A percentile compares a stretch with the other conserved stretches of the same genome.
These are phyloP conservation scores for Ranitomeya imitator DNA, from an alignment of 2,113 vertebrate species.

Conservation along the genomic window DNA sequence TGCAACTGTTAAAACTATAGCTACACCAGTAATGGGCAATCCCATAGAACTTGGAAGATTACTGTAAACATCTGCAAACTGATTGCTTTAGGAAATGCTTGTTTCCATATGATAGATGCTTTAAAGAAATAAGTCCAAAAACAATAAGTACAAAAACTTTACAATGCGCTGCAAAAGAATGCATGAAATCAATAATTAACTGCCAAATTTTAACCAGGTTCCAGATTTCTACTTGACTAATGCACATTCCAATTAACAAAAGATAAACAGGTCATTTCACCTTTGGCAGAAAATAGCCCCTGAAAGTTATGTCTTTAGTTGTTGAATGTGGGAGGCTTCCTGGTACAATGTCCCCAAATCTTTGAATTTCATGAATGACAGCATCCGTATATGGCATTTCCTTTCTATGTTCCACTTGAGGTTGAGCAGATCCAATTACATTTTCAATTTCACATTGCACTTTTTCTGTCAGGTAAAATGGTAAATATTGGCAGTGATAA, in stretches of 20 bases:
- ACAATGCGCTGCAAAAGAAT: background rate
- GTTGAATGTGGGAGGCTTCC: background rate
- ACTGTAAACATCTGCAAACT: no score
- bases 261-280: background rate
- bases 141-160: background rate
- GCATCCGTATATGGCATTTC: background rate
- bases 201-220: background rate
- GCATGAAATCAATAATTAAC: background rate
- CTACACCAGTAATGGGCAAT: background rate
- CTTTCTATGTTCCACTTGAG: background rate
- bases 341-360: background rate
- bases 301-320: background rate
- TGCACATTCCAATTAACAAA: no score
- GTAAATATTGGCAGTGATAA: background rate
- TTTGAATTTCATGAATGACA: slow-evolving; percentile 6
- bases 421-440: slow-evolving; percentile 5
- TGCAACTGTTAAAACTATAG: background rate
- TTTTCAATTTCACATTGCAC: slow-evolving; percentile 7
- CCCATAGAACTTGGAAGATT: no score
- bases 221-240: background rate
- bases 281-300: slow-evolving; percentile 6
- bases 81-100: no score
- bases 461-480: background rate
- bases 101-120: no score
- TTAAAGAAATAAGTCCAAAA: background rate